Evolutionary conservation across 2,888 invertebrate genomes (phyloP).

Genomic region (Lissonota sp.): DNA sequence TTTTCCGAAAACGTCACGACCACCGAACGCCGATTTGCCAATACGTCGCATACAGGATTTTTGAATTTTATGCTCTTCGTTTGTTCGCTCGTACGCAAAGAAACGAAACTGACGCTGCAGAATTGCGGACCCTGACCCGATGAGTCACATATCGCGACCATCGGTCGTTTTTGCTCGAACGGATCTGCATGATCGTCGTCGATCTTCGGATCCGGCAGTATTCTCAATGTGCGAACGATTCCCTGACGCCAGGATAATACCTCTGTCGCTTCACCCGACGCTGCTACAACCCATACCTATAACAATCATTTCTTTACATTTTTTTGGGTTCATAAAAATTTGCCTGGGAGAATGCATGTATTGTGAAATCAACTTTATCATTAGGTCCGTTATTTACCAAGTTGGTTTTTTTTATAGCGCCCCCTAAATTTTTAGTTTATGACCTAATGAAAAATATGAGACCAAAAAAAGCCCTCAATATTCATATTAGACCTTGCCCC

Average conservation of each 20-base stretch:
- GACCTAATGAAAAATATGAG: too few relatives aligned
- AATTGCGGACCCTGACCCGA: conserved; percentile 91
- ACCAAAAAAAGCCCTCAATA: too few relatives aligned
- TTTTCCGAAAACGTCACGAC: conserved; percentile 95
- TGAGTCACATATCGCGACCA: conserved; percentile 96
- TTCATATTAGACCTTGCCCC: too few relatives aligned
- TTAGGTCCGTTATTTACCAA: too few relatives aligned
- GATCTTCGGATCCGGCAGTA: conserved; percentile 92
- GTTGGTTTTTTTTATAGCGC: too few relatives aligned
- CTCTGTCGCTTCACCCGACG: conserved; percentile 97
- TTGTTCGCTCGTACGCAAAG: conserved; percentile 92
- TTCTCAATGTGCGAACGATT: conserved; percentile 91
- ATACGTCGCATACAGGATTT: conserved; percentile 93
- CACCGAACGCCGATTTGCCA: conserved; percentile 95
- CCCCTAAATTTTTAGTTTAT: too few relatives aligned
- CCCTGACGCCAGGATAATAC: conserved; percentile 97
- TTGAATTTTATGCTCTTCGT: conserved; percentile 97
- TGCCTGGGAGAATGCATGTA: too few relatives aligned
- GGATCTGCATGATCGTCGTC: conserved; percentile 87
- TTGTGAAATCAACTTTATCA: too few relatives aligned
- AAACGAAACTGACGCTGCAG: conserved; percentile 93
- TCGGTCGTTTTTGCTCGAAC: conserved; percentile 92
- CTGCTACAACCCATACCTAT: conserved; percentile 94
- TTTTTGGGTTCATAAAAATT: conserved; percentile 8
- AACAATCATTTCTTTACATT: conserved; percentile 69